These are phyloP conservation scores for Guaruba guarouba DNA, from an alignment of 2,113 vertebrate genomes.

Conservation along the genomic window DNA sequence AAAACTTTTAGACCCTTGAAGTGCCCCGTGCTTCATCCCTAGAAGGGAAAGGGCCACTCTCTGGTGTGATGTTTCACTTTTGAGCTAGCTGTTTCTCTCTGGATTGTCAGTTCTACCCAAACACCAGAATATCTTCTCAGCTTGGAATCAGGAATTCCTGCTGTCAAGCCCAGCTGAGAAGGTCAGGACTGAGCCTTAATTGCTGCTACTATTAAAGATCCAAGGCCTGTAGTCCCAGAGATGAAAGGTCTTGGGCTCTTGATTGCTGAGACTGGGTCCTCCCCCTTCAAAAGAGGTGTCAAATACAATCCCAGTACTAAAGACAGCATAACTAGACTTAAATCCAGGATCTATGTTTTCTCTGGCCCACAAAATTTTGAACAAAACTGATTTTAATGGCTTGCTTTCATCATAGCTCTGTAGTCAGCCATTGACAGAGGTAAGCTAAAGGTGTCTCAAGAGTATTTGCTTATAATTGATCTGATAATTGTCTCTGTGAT, in stretches of 20 bases:
- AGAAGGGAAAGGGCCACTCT: neutral
- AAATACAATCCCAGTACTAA: neutral
- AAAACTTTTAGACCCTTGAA: neutral
- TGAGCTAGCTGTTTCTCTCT: neutral
- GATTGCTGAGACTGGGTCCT: neutral
- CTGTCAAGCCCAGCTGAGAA: neutral
- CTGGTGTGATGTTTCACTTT: neutral
- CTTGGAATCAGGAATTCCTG: neutral
- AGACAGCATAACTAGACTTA: neutral
- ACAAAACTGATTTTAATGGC: neutral
- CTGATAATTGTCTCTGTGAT: neutral
- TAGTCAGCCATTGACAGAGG: neutral
- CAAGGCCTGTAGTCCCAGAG: neutral
- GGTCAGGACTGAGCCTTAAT: neutral
- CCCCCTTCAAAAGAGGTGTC: neutral
- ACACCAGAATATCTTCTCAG: neutral
- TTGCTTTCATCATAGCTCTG: neutral
- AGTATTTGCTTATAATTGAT: neutral
- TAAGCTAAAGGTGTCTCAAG: neutral
- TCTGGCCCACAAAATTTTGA: neutral
- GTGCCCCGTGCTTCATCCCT: neutral
- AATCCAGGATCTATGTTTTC: neutral
- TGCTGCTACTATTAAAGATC: neutral
- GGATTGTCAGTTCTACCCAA: neutral
- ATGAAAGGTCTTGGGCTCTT: neutral